Conservation (phyloP, 2,888 invertebrate species). For the Willowsia nigromaculata region DNA sequence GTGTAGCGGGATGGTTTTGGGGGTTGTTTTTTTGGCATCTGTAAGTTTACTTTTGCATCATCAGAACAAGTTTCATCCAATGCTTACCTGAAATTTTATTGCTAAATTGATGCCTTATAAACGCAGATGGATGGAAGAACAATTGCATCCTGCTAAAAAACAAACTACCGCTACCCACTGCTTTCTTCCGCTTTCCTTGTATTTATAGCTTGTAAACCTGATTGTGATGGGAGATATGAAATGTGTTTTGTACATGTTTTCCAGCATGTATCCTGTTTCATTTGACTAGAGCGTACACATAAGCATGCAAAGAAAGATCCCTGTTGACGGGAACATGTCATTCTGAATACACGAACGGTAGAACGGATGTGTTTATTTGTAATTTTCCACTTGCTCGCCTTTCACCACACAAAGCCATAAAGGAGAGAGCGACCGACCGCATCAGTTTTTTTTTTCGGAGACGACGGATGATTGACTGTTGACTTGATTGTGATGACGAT, state of each 20-base stretch:
- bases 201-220: conserved; percentile 3
- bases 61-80: no score
- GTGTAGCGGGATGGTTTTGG: no score
- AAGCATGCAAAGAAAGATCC: neutral
- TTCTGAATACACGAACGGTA: conserved; percentile 54
- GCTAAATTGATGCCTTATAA: no score
- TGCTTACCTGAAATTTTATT: no score
- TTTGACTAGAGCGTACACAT: neutral
- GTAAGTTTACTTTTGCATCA: no score
- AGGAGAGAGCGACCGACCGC: conserved; percentile 57
- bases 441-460: neutral
- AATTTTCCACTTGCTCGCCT: conserved; percentile 77
- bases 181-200: neutral
- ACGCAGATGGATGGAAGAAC: no score
- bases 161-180: no score
- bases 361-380: conserved; percentile 75
- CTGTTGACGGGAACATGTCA: conserved; percentile 44
- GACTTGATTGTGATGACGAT: neutral
- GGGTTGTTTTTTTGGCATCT: no score
- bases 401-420: conserved; percentile 49
- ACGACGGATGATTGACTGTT: conserved; percentile 31
- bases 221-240: neutral
- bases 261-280: neutral
- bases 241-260: neutral
- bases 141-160: no score